Evolutionary conservation across 2,113 vertebrate species (phyloP).

Genomic region (Sorex fumeus): DNA sequence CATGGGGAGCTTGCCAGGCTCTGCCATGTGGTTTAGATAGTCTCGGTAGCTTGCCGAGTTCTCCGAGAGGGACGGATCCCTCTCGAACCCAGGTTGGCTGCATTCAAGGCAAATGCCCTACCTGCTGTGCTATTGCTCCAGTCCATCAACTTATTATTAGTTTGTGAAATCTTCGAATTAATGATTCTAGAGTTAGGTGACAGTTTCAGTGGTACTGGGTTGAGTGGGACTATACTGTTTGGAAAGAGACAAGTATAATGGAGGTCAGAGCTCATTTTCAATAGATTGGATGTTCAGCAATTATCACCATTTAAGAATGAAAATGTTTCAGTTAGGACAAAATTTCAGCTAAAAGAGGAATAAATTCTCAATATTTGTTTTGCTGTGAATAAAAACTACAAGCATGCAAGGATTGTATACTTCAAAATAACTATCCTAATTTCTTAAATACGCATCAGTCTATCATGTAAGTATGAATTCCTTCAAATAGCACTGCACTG

Average conservation of each 20-base stretch:
- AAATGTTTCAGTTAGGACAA: background rate
- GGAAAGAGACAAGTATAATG: background rate
- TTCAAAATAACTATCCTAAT: slow-evolving; percentile 45
- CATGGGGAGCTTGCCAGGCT: too few relatives aligned
- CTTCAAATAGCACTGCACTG: too few relatives aligned
- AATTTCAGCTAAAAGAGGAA: slow-evolving; percentile 20
- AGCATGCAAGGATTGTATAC: background rate
- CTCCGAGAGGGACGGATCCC: too few relatives aligned
- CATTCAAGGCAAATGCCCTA: too few relatives aligned
- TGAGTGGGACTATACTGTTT: background rate
- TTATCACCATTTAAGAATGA: slow-evolving; percentile 34
- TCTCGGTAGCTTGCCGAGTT: too few relatives aligned
- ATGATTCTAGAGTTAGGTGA: background rate
- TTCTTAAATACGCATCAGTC: background rate
- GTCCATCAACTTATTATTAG: background rate
- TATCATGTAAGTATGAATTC: background rate
- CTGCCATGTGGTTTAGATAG: too few relatives aligned
- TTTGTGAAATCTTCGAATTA: background rate
- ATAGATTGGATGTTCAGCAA: background rate
- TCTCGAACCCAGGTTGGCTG: too few relatives aligned
- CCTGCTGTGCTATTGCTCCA: too few relatives aligned
- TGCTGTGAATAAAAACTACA: background rate
- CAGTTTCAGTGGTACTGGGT: background rate
- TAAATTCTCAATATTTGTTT: background rate
- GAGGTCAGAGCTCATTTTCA: background rate